Evolutionary conservation across 2,888 invertebrate species (phyloP).

Genomic region (Formica aserva): DNA sequence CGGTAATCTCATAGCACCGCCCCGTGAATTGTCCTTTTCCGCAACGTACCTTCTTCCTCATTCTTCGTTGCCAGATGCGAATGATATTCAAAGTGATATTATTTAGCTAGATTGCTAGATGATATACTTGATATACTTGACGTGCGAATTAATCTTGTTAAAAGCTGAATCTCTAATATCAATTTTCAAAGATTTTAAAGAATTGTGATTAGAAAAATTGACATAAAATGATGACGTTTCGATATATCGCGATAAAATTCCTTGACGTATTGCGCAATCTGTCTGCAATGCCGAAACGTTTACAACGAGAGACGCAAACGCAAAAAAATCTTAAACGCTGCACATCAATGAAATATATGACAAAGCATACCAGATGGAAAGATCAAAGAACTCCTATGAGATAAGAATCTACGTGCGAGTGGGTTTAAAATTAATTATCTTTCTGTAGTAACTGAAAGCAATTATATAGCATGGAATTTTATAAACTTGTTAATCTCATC

Average conservation of each 20-base stretch:
- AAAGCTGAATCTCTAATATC: neutral
- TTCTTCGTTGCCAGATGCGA: constrained; percentile 6
- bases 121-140: neutral
- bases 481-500: constrained; percentile 4
- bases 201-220: neutral
- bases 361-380: neutral
- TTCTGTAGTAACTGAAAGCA: neutral
- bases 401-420: neutral
- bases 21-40: constrained; percentile 41
- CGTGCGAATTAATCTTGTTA: constrained; percentile 3
- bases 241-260: neutral
- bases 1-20: constrained; percentile 10
- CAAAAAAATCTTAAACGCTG: constrained; percentile 2
- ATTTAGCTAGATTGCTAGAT: neutral
- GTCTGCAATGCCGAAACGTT: neutral
- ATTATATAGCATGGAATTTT: constrained; percentile 26
- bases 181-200: constrained; percentile 1
- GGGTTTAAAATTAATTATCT: constrained; percentile 35
- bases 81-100: constrained; percentile 4
- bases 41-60: neutral
- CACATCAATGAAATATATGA: neutral
- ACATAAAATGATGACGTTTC: neutral
- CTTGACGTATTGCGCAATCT: constrained; percentile 8
- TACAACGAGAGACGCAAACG: neutral
- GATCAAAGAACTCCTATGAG: constrained; percentile 10